Base-by-base conservation (phyloP, 2,113 vertebrate species). In the Entelurus aequoreus region DNA sequence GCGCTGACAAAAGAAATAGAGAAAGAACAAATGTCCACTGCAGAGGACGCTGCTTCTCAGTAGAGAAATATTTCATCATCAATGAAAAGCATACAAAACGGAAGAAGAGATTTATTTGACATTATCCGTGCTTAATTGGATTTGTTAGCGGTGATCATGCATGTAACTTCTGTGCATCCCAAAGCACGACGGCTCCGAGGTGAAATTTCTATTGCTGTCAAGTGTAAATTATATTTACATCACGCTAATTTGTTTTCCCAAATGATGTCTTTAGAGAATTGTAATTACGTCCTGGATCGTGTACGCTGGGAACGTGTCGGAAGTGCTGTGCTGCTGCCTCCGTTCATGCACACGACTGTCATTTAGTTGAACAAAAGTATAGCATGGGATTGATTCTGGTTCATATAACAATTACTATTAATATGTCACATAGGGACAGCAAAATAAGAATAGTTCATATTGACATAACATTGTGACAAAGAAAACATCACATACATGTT, bases 191-290 rank as follows among this genome's bases (percentile, higher is more conserved):
- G 38, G 60, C 60, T 15, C 14, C 28, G 38, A 53, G 49, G 60
- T 28, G 9, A 35, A 46, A 54, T 54, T 60, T 60, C 57, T 21
- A 60, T 15, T 10, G 21, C 57, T 48, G 57, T 60, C 46, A n/a
- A 28, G 21, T 48, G 58, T 21, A 60, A 60, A 60, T 60, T 36
- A 16, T 46, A 60, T 60, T 60, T 60, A 60, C 28, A 21, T 48
- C 47, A 36, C 48, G 21, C 58, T 60, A 60, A 60, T 60, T 60
- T 60, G 58, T 60, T 60, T 60, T 48, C 46, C 46, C 46, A 60
- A 28, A 60, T 60, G 48, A 60, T n/a, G 47, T 60, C 47, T 60
- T 28, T 37, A 46, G 58, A 48, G 58, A 60, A 47, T 49, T 60
- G 47, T 60, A 60, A 60, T 60, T 60, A 48, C 47, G 47, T 48